These are phyloP conservation scores for Trichomalopsis sarcophagae DNA, from an alignment of 1,140 invertebrate species.

Conservation along the genomic window DNA sequence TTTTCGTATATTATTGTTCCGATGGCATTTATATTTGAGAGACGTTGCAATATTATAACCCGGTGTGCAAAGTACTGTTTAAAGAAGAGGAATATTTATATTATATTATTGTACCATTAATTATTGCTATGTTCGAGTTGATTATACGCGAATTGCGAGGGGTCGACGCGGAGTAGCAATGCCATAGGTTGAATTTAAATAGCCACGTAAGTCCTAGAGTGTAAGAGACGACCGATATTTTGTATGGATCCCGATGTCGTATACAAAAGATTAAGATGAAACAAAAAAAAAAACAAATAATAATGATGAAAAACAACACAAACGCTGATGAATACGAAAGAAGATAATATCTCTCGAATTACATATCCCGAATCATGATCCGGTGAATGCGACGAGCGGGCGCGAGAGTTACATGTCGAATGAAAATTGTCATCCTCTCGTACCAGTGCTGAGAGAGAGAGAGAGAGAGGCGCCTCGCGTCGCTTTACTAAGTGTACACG, in stretches of 20 bases:
- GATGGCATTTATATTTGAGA: background rate
- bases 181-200: slow-evolving; percentile 63
- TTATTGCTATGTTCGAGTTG: slow-evolving; percentile 13
- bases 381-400: slow-evolving; percentile 54
- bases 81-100: background rate
- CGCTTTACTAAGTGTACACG: slow-evolving; percentile 69
- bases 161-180: slow-evolving; percentile 55
- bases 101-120: slow-evolving; percentile 10
- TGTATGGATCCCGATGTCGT: slow-evolving; percentile 72
- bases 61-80: background rate
- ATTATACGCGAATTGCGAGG: slow-evolving; percentile 24
- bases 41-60: background rate
- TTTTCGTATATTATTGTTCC: background rate
- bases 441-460: background rate
- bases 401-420: slow-evolving; percentile 17
- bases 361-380: slow-evolving; percentile 65
- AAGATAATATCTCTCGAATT: slow-evolving; percentile 65
- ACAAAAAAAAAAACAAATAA: slow-evolving; percentile 11
- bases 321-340: background rate
- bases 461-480: slow-evolving; percentile 54
- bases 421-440: slow-evolving; percentile 49
- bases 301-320: background rate
- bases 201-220: slow-evolving; percentile 64
- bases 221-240: slow-evolving; percentile 71
- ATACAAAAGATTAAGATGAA: slow-evolving; percentile 62